Conservation (phyloP, 2,888 invertebrate genomes). For the Sarcophaga variegata region DNA sequence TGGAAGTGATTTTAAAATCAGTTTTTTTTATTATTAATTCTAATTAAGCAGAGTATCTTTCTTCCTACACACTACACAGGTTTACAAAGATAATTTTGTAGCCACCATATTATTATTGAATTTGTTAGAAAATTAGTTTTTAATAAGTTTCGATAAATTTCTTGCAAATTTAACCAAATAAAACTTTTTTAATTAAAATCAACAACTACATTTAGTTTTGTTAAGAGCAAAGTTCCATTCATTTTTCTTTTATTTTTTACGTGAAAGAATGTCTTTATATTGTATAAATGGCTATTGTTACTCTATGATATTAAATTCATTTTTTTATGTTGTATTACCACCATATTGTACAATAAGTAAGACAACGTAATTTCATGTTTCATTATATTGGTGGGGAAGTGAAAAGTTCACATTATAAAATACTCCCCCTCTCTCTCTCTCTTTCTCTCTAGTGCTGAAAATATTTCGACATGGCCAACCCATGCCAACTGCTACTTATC, state of each 20-base stretch:
- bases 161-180: slow-evolving; percentile 41
- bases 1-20: background rate
- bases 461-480: slow-evolving; percentile 35
- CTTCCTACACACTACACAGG: background rate
- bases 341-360: background rate
- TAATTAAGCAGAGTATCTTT: background rate
- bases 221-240: background rate
- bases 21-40: background rate
- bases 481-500: background rate
- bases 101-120: background rate
- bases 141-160: slow-evolving; percentile 32
- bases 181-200: slow-evolving; percentile 57
- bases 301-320: background rate
- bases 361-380: background rate
- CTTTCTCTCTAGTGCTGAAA: background rate
- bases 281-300: slow-evolving; percentile 1
- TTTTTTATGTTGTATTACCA: background rate
- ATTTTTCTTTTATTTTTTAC: background rate
- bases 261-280: background rate
- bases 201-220: slow-evolving; percentile 18
- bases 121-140: slow-evolving; percentile 52
- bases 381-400: background rate
- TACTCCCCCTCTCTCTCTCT: background rate
- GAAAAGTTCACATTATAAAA: slow-evolving; percentile 33
- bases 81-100: background rate